Percentiles rank a stretch among this genome's conserved stretches.
phyloP scores from a whole-genome alignment of 1,140 invertebrate genomes.

The Eupristina koningsbergeri region DNA sequence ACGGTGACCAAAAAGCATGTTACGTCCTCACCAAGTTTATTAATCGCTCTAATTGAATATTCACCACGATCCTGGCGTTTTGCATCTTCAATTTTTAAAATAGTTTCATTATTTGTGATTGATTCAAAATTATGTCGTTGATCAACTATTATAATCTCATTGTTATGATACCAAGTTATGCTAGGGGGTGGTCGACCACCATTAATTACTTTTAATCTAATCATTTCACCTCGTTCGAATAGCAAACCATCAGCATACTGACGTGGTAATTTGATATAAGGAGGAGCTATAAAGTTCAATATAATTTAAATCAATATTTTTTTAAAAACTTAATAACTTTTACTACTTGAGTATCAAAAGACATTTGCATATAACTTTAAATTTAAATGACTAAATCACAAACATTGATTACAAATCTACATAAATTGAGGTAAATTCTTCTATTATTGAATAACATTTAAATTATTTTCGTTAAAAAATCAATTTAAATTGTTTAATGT shows the following conservation, averaged over 20 bases:
- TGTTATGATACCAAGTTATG: slow-evolving; percentile 90
- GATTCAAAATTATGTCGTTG: slow-evolving; percentile 80
- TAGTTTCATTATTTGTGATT: slow-evolving; percentile 78
- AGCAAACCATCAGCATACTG: slow-evolving; percentile 90
- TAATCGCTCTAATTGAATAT: slow-evolving; percentile 86
- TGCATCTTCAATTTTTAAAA: slow-evolving; percentile 83
- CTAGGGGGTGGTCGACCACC: slow-evolving; percentile 89
- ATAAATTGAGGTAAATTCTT: not conserved
- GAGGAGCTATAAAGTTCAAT: slow-evolving; percentile 76
- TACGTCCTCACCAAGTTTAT: slow-evolving; percentile 86
- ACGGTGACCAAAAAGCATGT: slow-evolving; percentile 89
- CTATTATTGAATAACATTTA: too few species aligned
- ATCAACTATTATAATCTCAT: slow-evolving; percentile 78
- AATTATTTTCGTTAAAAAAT: too few species aligned
- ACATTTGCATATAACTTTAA: not conserved
- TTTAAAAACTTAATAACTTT: not conserved
- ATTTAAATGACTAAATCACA: not conserved
- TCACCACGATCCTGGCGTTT: slow-evolving; percentile 86
- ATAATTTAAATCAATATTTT: not conserved
- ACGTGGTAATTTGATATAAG: slow-evolving; percentile 83
- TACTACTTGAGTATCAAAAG: not conserved
- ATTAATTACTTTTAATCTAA: slow-evolving; percentile 90
- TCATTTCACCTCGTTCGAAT: slow-evolving; percentile 89
- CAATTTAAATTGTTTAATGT: too few species aligned
- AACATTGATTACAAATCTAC: not conserved